Evolutionary conservation across 2,113 vertebrate species (phyloP).

Genomic region (Etia nguti): DNA sequence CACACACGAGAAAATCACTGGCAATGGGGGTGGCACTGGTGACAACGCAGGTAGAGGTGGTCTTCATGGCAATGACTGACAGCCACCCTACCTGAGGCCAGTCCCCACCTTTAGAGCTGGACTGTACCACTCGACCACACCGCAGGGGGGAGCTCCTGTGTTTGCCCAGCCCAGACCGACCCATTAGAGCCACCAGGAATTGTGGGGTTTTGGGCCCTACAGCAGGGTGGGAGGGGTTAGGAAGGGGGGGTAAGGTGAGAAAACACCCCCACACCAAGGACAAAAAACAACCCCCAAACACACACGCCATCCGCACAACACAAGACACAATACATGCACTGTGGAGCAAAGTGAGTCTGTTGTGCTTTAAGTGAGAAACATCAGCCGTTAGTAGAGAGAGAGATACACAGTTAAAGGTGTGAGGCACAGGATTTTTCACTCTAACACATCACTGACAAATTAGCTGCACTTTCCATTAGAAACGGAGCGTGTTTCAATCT

Average conservation of each 20-base stretch:
- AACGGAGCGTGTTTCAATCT: background rate
- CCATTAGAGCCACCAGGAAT: constrained; percentile 73
- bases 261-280: constrained; percentile 37
- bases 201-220: constrained; percentile 68
- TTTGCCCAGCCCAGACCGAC: constrained; percentile 69
- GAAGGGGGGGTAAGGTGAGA: constrained; percentile 29
- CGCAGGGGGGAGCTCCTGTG: constrained; percentile 68
- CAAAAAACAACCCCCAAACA: constrained; percentile 14
- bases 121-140: constrained; percentile 62
- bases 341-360: background rate
- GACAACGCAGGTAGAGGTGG: constrained; percentile 61
- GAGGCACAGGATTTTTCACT: constrained; percentile 11
- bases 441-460: background rate
- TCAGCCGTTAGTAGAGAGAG: constrained; percentile 7
- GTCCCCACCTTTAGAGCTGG: constrained; percentile 73
- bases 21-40: constrained; percentile 41
- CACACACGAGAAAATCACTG: constrained; percentile 31
- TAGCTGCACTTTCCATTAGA: background rate
- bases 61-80: constrained; percentile 69
- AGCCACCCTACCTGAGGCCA: constrained; percentile 72
- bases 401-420: constrained; percentile 41
- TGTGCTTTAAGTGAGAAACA: constrained; percentile 2
- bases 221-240: constrained; percentile 60
- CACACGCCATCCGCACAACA: constrained; percentile 1
- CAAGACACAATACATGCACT: constrained; percentile 30